Conservation (phyloP, 2,888 invertebrate species). For the Calameuta filiformis region DNA sequence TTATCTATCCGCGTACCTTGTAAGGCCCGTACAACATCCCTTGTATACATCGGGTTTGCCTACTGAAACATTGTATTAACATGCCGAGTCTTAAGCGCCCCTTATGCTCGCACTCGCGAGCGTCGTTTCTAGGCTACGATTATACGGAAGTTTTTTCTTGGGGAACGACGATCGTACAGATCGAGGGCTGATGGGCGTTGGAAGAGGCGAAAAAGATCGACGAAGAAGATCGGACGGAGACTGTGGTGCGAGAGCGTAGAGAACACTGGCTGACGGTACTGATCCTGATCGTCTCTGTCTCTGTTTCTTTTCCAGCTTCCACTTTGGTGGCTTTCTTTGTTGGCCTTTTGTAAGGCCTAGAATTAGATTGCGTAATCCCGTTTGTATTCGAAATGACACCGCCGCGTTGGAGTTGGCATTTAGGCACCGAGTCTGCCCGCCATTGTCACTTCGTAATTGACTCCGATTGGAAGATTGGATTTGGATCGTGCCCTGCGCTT, state of each 20-base stretch:
- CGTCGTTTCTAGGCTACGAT: neutral
- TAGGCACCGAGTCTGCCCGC: constrained; percentile 44
- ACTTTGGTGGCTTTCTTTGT: constrained; percentile 51
- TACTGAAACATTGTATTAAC: constrained; percentile 49
- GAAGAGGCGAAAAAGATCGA: neutral
- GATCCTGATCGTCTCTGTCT: neutral
- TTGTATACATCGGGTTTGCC: constrained; percentile 39
- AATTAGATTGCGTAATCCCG: constrained; percentile 65
- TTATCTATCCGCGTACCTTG: constrained; percentile 54
- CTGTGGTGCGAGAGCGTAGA: neutral
- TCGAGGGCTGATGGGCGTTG: neutral
- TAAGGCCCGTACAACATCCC: constrained; percentile 36
- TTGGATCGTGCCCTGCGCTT: constrained; percentile 52
- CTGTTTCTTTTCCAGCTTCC: constrained; percentile 28
- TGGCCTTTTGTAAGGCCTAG: constrained; percentile 59
- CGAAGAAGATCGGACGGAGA: neutral
- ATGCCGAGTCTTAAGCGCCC: constrained; percentile 30
- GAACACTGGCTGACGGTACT: neutral
- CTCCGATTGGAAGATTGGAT: constrained; percentile 65
- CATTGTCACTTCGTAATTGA: constrained; percentile 63
- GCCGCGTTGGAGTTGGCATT: constrained; percentile 59
- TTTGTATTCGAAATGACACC: constrained; percentile 65
- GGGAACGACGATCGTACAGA: neutral
- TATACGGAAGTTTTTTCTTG: neutral
- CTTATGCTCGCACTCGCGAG: neutral